A percentile compares a stretch with the other conserved stretches of the same genome.
phyloP scores from a whole-genome alignment of 2,797 vertebrate species.

The Macroramphosus scolopax region DNA sequence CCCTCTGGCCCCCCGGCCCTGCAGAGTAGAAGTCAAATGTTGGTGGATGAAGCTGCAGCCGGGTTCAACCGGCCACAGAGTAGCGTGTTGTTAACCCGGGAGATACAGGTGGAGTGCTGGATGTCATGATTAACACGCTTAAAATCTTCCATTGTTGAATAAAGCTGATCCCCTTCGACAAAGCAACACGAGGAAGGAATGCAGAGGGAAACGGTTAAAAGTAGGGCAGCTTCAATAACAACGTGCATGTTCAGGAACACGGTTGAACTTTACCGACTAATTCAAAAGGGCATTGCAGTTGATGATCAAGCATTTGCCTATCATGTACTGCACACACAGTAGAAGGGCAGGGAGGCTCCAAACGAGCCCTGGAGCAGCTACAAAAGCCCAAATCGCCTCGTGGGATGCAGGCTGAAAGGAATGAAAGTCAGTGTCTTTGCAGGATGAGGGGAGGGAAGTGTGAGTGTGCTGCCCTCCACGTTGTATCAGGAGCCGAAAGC shows the following conservation, averaged over 20 bases:
- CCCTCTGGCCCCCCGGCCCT: constrained; percentile 54
- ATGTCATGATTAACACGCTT: not conserved
- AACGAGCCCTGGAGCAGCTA: no score
- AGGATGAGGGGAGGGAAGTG: not conserved
- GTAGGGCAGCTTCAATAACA: no score
- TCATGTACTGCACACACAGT: no score
- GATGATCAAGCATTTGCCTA: no score
- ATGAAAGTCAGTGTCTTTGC: not conserved
- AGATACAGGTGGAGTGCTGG: not conserved
- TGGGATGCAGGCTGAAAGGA: no score
- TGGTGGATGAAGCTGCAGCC: constrained; percentile 42
- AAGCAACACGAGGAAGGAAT: not conserved
- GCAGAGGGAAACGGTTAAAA: not conserved
- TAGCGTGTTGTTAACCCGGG: constrained; percentile 30
- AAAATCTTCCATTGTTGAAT: not conserved
- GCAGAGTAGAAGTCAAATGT: constrained; percentile 66
- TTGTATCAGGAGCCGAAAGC: constrained; percentile 6
- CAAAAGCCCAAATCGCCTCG: no score
- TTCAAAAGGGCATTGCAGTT: no score
- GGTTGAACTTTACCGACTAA: no score
- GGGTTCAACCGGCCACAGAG: constrained; percentile 51
- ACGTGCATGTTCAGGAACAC: not conserved
- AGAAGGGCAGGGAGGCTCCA: no score
- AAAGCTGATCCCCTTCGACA: no score
- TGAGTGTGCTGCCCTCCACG: constrained; percentile 1